Conservation (phyloP, 23 tunicate species). For the Phallusia fumigata region DNA sequence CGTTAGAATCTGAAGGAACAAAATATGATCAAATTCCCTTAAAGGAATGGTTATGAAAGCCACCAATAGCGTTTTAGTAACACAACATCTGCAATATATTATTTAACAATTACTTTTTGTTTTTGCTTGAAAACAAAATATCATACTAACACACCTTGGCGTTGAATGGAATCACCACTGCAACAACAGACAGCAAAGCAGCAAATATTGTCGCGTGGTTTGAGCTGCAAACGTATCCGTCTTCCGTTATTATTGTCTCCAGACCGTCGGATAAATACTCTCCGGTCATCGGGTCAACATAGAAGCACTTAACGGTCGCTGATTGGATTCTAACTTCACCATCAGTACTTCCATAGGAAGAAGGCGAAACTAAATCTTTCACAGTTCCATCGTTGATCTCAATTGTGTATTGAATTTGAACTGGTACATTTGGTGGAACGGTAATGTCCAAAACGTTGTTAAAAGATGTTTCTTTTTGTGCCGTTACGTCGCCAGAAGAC, state of each 20-base stretch:
- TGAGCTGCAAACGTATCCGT: neutral
- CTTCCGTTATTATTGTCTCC: neutral
- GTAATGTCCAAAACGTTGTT: neutral
- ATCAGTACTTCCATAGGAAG: neutral
- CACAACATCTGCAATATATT: no score
- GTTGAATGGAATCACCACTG: neutral
- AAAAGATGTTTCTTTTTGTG: no score
- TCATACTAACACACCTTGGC: neutral
- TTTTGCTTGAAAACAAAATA: no score
- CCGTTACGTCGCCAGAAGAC: no score
- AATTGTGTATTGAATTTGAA: neutral
- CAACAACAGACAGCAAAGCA: neutral
- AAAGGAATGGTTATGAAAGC: no score
- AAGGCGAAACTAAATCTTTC: neutral
- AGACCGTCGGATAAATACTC: neutral
- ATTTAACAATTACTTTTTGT: no score
- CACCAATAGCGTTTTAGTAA: no score
- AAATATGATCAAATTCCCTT: no score
- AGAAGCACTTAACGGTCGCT: neutral
- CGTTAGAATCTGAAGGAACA: neutral
- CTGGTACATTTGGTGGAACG: neutral
- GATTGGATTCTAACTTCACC: neutral
- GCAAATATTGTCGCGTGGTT: constrained; percentile 3
- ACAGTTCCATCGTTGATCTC: neutral
- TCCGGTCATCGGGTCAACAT: neutral